A percentile compares a stretch with the other conserved stretches of the same genome.
phyloP scores from a whole-genome alignment of 2,113 vertebrate genomes.

The Pseudopipra pipra region DNA sequence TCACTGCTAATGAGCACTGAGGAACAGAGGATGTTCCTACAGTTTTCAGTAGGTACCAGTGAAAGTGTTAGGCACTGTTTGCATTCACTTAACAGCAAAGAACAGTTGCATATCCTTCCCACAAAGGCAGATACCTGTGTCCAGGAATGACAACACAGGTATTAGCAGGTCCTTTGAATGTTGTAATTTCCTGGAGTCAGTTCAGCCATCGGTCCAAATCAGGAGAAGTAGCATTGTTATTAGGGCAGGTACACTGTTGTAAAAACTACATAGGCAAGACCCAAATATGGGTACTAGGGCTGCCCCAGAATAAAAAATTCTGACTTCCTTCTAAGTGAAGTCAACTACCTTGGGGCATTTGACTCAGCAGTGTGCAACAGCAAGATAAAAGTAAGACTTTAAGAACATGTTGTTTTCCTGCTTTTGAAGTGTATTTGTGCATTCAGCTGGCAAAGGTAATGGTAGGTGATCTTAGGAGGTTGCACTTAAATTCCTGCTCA shows the following conservation, averaged over 20 bases:
- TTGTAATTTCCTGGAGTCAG: neutral
- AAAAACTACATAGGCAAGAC: neutral
- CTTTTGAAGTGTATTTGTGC: constrained; percentile 53
- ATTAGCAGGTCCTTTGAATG: neutral
- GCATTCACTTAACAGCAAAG: neutral
- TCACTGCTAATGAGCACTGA: neutral
- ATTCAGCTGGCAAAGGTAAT: constrained; percentile 19
- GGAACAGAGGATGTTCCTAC: neutral
- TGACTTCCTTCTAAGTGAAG: neutral
- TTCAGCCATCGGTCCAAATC: neutral
- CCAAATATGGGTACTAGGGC: neutral
- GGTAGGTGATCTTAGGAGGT: neutral
- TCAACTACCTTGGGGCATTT: neutral
- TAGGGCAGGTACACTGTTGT: neutral
- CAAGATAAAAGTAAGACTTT: constrained; percentile 45
- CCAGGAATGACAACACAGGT: neutral
- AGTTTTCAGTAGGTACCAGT: neutral
- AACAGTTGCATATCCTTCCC: neutral
- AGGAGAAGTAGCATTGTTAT: neutral
- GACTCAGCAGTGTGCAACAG: constrained; percentile 33
- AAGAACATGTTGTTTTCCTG: neutral
- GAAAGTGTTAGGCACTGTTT: neutral
- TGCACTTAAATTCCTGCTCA: constrained; percentile 4
- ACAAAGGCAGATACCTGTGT: neutral
- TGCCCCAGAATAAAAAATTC: neutral